These are phyloP conservation scores for Darevskia nairensis DNA, from an alignment of 2,797 vertebrate genomes.

Conservation along the genomic window DNA sequence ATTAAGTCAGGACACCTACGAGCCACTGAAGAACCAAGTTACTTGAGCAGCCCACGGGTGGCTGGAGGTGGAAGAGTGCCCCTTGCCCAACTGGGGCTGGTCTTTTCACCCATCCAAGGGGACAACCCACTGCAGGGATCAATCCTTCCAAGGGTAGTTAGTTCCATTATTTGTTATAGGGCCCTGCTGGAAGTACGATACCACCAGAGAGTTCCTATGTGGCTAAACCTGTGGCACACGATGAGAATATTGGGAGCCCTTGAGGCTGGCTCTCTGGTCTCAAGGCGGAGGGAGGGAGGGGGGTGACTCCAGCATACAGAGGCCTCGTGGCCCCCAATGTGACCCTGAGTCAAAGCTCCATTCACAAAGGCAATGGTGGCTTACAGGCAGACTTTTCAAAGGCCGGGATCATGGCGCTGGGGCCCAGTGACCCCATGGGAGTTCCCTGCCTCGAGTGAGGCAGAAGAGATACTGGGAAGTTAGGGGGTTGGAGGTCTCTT, in stretches of 20 bases:
- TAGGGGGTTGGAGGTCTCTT: slow-evolving; percentile 49
- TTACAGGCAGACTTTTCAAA: slow-evolving; percentile 80
- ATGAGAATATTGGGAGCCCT: slow-evolving; percentile 78
- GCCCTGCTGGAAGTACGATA: not conserved
- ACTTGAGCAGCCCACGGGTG: slow-evolving; percentile 63
- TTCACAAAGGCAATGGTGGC: slow-evolving; percentile 85
- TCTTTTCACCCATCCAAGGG: not conserved
- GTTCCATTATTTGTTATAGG: slow-evolving; percentile 7
- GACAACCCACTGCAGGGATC: not conserved
- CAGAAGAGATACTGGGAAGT: slow-evolving; percentile 46
- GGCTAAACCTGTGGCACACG: slow-evolving; percentile 74
- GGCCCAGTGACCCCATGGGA: slow-evolving; percentile 47
- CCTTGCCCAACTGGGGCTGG: not conserved
- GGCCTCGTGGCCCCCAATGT: slow-evolving; percentile 72
- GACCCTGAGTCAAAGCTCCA: slow-evolving; percentile 85
- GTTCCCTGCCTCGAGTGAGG: slow-evolving; percentile 59
- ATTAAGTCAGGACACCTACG: not conserved
- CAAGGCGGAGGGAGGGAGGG: slow-evolving; percentile 59
- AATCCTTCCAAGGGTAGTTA: not conserved
- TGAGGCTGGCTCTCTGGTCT: slow-evolving; percentile 75
- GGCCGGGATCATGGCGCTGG: slow-evolving; percentile 61
- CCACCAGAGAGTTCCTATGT: slow-evolving; percentile 1
- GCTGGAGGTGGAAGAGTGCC: slow-evolving; percentile 25
- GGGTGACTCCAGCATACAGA: slow-evolving; percentile 74
- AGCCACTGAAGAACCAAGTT: slow-evolving; percentile 29